Conservation (phyloP, 1,140 invertebrate species). For the Temnothorax longispinosus region DNA sequence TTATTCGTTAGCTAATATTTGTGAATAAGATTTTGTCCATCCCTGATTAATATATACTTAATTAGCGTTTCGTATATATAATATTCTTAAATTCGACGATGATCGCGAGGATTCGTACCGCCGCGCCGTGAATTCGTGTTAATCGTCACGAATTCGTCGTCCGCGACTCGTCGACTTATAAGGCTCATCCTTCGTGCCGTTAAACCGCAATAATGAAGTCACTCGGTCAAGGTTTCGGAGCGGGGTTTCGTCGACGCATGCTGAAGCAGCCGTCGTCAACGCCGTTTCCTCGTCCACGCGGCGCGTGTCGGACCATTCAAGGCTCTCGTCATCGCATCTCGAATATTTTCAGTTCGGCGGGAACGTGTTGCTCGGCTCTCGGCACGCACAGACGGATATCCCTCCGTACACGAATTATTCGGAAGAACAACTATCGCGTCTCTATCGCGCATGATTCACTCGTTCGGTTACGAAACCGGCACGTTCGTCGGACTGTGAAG, state of each 20-base stretch:
- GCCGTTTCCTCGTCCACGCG: background rate
- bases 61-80: background rate
- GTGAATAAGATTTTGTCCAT: background rate
- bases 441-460: slow-evolving; percentile 65
- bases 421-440: slow-evolving; percentile 47
- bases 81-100: background rate
- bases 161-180: slow-evolving; percentile 67
- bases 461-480: slow-evolving; percentile 47
- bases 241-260: slow-evolving; percentile 24
- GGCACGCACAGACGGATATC: slow-evolving; percentile 22
- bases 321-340: background rate
- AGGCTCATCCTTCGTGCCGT: slow-evolving; percentile 71
- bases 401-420: slow-evolving; percentile 53
- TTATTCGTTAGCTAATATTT: background rate
- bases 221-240: slow-evolving; percentile 77
- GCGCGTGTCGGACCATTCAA: background rate
- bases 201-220: slow-evolving; percentile 75
- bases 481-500: slow-evolving; percentile 60
- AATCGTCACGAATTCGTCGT: slow-evolving; percentile 61
- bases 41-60: background rate
- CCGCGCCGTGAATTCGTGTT: slow-evolving; percentile 31
- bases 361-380: background rate
- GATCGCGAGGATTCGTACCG: background rate
- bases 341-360: background rate
- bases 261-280: background rate